Evolutionary conservation across 2,113 vertebrate species (phyloP).

Genomic region (Pungitius pungitius): DNA sequence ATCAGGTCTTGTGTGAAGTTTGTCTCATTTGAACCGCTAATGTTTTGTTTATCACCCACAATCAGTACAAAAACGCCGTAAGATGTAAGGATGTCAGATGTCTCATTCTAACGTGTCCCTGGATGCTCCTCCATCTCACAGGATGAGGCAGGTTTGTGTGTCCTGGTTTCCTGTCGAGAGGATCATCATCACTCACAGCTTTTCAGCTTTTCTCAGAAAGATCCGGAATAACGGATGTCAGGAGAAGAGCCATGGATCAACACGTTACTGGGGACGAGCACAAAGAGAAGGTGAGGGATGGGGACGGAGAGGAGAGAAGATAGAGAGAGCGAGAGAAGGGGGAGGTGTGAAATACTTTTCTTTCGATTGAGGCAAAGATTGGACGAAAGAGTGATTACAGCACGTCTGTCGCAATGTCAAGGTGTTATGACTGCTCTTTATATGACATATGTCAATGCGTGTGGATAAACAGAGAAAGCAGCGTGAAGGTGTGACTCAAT

Average conservation of each 20-base stretch:
- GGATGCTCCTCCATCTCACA: constrained; percentile 51
- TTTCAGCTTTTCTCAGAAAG: constrained; percentile 57
- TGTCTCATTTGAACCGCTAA: background rate
- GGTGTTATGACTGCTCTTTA: constrained; percentile 4
- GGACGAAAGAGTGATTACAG: background rate
- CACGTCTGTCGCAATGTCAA: background rate
- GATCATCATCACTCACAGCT: constrained; percentile 65
- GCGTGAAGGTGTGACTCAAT: constrained; percentile 7
- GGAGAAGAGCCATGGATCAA: constrained; percentile 66
- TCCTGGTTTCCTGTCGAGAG: constrained; percentile 69
- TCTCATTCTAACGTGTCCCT: constrained; percentile 29
- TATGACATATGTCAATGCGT: constrained; percentile 4
- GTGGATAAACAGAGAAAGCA: background rate
- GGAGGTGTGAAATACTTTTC: background rate
- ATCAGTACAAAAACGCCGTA: background rate
- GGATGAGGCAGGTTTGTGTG: constrained; percentile 62
- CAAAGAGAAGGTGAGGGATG: constrained; percentile 33
- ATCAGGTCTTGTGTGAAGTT: background rate
- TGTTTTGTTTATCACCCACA: constrained; percentile 3
- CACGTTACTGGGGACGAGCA: constrained; percentile 48
- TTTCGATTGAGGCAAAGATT: background rate
- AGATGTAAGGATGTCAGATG: background rate
- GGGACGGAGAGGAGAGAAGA: constrained; percentile 18
- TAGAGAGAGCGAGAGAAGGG: background rate
- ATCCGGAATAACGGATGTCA: constrained; percentile 77